Evolutionary conservation across 2,113 vertebrate genomes (phyloP).

Genomic region (Puntigrus tetrazona): DNA sequence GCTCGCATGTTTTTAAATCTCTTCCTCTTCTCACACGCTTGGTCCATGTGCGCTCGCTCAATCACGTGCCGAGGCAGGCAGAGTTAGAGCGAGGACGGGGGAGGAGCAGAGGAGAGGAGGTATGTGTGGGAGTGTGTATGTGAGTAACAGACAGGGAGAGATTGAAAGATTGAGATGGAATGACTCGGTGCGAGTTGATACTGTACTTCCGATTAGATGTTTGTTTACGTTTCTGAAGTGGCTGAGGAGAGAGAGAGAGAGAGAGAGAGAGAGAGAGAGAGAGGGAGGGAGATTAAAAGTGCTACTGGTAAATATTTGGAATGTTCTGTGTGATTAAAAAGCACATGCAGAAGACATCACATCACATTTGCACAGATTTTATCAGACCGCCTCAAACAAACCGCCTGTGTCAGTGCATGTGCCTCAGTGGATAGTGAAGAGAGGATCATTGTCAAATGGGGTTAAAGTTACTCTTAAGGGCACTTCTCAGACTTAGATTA

Average conservation of each 20-base stretch:
- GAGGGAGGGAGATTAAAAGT: constrained; percentile 9
- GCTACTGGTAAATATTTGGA: constrained; percentile 7
- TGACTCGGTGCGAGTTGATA: constrained; percentile 50
- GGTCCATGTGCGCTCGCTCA: constrained; percentile 73
- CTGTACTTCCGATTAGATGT: constrained; percentile 63
- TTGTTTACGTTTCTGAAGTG: constrained; percentile 47
- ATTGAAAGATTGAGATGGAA: constrained; percentile 64
- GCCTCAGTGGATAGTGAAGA: background rate
- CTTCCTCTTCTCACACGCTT: constrained; percentile 77
- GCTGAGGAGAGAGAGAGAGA: background rate
- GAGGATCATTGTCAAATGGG: background rate
- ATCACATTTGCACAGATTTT: background rate
- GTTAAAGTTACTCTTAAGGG: constrained; percentile 9
- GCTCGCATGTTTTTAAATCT: constrained; percentile 79
- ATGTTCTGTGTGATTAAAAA: background rate
- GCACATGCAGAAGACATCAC: background rate
- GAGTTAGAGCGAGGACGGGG: constrained; percentile 41
- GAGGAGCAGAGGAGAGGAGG: constrained; percentile 38
- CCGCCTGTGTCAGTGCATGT: constrained; percentile 13
- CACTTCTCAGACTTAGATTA: background rate
- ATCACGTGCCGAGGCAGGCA: constrained; percentile 73
- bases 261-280: background rate
- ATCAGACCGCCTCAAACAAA: background rate
- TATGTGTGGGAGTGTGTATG: constrained; percentile 25
- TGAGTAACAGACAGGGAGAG: constrained; percentile 38